Conservation (phyloP, 2,113 vertebrate genomes). For the Calonectris borealis region DNA sequence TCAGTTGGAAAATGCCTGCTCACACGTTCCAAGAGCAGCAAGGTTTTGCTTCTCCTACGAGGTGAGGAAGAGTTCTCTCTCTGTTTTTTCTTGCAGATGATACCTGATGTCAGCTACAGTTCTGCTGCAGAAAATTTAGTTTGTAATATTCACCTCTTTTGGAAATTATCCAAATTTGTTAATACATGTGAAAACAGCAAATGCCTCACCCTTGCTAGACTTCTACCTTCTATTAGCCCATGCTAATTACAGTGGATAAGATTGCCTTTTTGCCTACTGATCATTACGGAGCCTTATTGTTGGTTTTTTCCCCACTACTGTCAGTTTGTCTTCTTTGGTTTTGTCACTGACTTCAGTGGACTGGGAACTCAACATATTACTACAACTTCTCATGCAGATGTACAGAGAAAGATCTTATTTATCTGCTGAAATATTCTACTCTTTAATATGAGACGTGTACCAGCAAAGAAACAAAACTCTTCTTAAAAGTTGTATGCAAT, state of each 20-base stretch:
- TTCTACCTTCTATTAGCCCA: background rate
- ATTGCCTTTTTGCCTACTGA: background rate
- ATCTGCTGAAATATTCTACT: background rate
- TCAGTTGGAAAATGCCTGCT: background rate
- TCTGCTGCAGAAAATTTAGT: background rate
- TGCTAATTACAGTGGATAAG: background rate
- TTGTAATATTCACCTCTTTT: background rate
- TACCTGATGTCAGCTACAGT: background rate
- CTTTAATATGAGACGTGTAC: too few species aligned
- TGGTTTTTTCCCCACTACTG: background rate
- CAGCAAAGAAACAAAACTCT: background rate
- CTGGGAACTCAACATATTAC: background rate
- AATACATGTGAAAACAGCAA: background rate
- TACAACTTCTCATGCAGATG: background rate
- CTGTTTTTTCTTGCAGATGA: background rate
- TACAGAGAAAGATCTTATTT: background rate
- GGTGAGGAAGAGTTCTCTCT: background rate
- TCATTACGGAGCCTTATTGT: background rate
- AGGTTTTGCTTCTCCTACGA: background rate
- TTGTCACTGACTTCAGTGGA: background rate
- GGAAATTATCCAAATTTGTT: background rate
- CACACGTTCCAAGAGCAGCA: rapidly evolving
- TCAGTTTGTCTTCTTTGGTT: background rate
- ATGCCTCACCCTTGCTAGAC: background rate
- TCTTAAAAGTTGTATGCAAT: background rate